Conservation (phyloP, 2,113 vertebrate genomes). For the Solea solea region DNA sequence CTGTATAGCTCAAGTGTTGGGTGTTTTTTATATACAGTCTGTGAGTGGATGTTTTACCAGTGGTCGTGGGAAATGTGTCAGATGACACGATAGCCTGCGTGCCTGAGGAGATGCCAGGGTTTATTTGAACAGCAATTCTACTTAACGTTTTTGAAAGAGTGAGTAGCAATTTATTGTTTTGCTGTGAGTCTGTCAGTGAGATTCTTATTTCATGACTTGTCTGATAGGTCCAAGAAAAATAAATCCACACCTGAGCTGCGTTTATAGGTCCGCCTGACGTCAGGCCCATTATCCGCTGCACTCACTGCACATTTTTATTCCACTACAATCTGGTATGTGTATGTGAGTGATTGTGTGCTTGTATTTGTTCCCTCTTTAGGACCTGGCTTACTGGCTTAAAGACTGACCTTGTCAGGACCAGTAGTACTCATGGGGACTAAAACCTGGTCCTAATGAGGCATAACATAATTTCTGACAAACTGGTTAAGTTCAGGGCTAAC, state of each 20-base stretch:
- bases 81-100: constrained; percentile 49
- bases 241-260: constrained; percentile 78
- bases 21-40: constrained; percentile 1
- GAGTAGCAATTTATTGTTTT: constrained; percentile 73
- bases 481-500: too few relatives aligned
- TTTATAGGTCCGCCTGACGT: constrained; percentile 77
- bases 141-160: constrained; percentile 76
- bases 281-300: constrained; percentile 71
- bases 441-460: too few relatives aligned
- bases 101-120: constrained; percentile 66
- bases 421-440: too few relatives aligned
- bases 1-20: constrained; percentile 10
- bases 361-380: too few relatives aligned
- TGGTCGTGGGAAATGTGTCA: constrained; percentile 48
- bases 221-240: constrained; percentile 79
- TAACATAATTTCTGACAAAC: too few relatives aligned
- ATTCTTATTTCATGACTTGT: constrained; percentile 79
- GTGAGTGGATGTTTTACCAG: constrained; percentile 8
- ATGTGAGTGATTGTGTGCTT: background rate
- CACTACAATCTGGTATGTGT: constrained; percentile 24
- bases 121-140: constrained; percentile 81
- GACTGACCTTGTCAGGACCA: too few relatives aligned
- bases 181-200: constrained; percentile 61
- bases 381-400: too few relatives aligned
- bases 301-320: constrained; percentile 50